phyloP scores from a whole-genome alignment of 1,140 invertebrate genomes.

The Chrysomallon squamiferum region DNA sequence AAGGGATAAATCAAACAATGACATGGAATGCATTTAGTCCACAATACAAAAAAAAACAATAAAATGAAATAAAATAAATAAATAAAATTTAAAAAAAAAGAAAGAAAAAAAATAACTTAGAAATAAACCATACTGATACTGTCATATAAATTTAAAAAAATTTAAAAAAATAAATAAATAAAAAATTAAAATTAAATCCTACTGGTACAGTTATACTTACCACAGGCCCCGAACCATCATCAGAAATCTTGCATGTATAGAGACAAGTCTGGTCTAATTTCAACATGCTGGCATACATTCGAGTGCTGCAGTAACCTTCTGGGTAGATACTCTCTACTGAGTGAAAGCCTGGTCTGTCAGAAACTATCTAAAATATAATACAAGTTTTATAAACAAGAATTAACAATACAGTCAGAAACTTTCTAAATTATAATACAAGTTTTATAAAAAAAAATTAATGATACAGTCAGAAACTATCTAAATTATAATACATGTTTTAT shows the following conservation, averaged over 20 bases:
- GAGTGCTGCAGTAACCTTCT: conserved; percentile 80
- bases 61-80: no score
- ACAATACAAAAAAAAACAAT: no score
- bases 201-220: conserved; percentile 56
- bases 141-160: no score
- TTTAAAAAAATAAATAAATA: no score
- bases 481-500: conserved; percentile 6
- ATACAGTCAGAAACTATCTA: conserved; percentile 70
- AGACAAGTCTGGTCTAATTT: conserved; percentile 76
- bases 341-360: conserved; percentile 75
- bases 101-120: no score
- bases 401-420: conserved; percentile 67
- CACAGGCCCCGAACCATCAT: conserved; percentile 73
- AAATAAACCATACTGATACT: no score
- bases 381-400: no score
- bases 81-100: no score
- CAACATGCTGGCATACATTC: conserved; percentile 77
- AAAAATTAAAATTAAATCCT: no score
- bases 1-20: no score
- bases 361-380: conserved; percentile 65
- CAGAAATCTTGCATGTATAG: conserved; percentile 83
- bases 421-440: conserved; percentile 52
- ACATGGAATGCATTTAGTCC: no score
- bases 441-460: no score
- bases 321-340: conserved; percentile 78